Base-by-base conservation (phyloP, 2,113 vertebrate genomes). In the Spizaetus ornatus region DNA sequence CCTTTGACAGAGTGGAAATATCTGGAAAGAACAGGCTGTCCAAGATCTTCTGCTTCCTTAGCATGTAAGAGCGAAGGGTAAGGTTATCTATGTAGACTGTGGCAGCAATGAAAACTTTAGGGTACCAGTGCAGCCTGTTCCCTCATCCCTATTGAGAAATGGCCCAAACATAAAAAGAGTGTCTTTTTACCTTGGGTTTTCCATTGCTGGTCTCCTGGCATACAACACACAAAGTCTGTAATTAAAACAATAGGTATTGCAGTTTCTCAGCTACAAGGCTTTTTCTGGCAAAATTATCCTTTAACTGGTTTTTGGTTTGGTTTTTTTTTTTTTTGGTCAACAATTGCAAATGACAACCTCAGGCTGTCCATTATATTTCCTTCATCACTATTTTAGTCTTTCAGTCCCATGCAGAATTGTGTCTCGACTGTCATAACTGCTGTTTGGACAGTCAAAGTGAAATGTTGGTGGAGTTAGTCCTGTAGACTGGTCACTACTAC, bases 141-240 rank as follows among this genome's bases (percentile, higher is more conserved):
- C 96, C 61, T 97, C 97, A 34, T 91, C 67, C 19, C 48, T 65
- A 21, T 73, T 94, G 59, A 93, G 96, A 92, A 97, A 96, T 48
- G 97, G 97, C 17, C 88, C 86, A 58, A 96, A 97, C 58, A 96
- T 97, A 89, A 77, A 97, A 90, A 93, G 85, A 71, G 95, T 98
- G 36, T 97, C 97, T 40, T 98, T 98, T 89, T 98, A 97, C 65
- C 86, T 98, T 56, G 97, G 95, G 9, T 98, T 98, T 95, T 98
- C 97, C 32, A 95, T 98, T 29, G 95, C 95, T 93, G 97, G 97
- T 15, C 96, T 95, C 63, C 91, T 97, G 77, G 98, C 98, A 82
- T 98, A 96, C 82, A 96, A 97, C 42, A 97, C 82, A 84, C 67
- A 66, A 97, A 91, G 81, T 78, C 29, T 72, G 16, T 32, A 36